Evolutionary conservation across 2,888 invertebrate genomes (phyloP).

Genomic region (Agrotis puta): DNA sequence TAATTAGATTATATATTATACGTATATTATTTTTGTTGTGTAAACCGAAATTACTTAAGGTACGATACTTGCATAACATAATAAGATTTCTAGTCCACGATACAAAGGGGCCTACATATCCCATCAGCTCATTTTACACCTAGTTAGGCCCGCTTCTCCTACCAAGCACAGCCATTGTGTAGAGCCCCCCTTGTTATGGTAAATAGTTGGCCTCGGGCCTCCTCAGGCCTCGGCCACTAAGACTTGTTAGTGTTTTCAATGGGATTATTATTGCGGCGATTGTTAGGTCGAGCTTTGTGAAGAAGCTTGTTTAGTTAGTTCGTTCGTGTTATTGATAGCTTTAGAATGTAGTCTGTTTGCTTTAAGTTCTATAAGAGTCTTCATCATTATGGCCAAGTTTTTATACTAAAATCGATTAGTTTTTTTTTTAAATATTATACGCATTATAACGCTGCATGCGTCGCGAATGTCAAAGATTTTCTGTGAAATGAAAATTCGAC

Average conservation of each 20-base stretch:
- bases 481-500: no score
- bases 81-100: conserved; percentile 61
- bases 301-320: conserved; percentile 40
- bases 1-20: no score
- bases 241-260: conserved; percentile 74
- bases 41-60: no score
- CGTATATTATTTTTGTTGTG: no score
- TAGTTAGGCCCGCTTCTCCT: conserved; percentile 81
- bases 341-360: conserved; percentile 27
- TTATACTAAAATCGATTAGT: not conserved
- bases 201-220: conserved; percentile 80
- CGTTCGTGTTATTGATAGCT: conserved; percentile 31
- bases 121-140: conserved; percentile 82
- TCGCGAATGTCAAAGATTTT: no score
- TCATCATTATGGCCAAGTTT: conserved; percentile 5
- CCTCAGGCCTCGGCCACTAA: conserved; percentile 69
- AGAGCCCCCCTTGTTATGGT: conserved; percentile 84
- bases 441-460: no score
- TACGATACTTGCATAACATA: conserved; percentile 27
- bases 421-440: no score
- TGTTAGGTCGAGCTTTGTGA: conserved; percentile 51
- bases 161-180: conserved; percentile 62
- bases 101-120: conserved; percentile 71
- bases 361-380: conserved; percentile 6
- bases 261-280: conserved; percentile 71